Conservation (phyloP, 2,113 vertebrate genomes). For the Mionectes macconnelli region DNA sequence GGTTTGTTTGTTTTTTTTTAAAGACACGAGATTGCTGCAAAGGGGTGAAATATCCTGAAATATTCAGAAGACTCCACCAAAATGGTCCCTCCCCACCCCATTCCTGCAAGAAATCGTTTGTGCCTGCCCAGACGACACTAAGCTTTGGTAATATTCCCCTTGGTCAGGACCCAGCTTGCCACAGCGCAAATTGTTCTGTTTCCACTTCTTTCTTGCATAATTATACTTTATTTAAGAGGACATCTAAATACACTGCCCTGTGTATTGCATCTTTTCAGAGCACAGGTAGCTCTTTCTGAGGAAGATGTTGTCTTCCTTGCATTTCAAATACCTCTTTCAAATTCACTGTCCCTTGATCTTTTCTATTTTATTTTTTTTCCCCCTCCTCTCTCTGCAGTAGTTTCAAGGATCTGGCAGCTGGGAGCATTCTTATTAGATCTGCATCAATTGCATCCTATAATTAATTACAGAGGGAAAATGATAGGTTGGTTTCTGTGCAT, state of each 20-base stretch:
- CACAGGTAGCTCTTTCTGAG: constrained; percentile 7
- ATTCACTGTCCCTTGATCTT: constrained; percentile 1
- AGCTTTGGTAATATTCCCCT: not conserved
- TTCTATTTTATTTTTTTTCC: not conserved
- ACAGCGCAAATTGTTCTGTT: not conserved
- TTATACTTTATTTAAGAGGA: not conserved
- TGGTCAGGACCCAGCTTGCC: not conserved
- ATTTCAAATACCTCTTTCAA: not conserved
- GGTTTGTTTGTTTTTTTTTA: no score
- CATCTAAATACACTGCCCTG: not conserved
- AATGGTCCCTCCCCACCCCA: not conserved
- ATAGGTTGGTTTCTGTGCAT: constrained; percentile 52
- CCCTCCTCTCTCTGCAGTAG: not conserved
- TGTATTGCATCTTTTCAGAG: not conserved
- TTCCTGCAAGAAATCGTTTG: not conserved
- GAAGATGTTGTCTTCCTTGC: not conserved
- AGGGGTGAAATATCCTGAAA: not conserved
- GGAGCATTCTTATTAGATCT: constrained; percentile 59
- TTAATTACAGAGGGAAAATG: constrained; percentile 63
- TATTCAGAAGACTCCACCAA: not conserved
- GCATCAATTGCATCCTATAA: constrained; percentile 61
- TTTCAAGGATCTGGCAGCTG: constrained; percentile 50
- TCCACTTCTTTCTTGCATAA: not conserved
- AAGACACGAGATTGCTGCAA: no score
- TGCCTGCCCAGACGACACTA: not conserved